Percentiles rank a stretch among this genome's conserved stretches.
These are phyloP conservation scores for Caenorhabditis inopinata DNA, from an alignment of 1,140 invertebrate species.

Conservation along the genomic window DNA sequence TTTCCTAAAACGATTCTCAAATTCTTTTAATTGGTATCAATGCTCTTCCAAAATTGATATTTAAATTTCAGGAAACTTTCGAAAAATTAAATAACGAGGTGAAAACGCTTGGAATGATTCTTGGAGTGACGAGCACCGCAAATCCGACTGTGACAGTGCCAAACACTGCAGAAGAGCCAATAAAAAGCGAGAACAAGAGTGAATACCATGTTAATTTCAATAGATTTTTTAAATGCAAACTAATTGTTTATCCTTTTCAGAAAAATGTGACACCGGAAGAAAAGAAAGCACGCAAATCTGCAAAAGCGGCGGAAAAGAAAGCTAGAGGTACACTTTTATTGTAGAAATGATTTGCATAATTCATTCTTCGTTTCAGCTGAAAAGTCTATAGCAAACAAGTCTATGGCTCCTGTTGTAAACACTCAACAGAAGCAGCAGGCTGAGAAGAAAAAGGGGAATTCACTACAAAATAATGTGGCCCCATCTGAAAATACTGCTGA, in stretches of 20 bases:
- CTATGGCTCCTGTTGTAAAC: not conserved
- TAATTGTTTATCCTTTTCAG: not conserved
- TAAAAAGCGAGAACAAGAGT: not conserved
- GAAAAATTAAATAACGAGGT: not conserved
- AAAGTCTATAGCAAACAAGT: not conserved
- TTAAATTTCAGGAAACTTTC: constrained; percentile 2
- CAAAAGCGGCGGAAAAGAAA: constrained; percentile 39
- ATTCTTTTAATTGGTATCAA: no score
- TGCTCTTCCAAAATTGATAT: not conserved
- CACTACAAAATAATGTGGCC: not conserved
- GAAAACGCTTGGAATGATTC: not conserved
- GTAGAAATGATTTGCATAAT: not conserved
- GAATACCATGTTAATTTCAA: not conserved
- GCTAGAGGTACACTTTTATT: not conserved
- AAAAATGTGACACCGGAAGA: constrained; percentile 31
- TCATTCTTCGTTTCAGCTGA: not conserved
- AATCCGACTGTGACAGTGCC: not conserved
- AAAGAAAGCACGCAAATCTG: constrained; percentile 35
- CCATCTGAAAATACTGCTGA: not conserved
- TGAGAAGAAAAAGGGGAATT: not conserved
- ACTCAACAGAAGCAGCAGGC: not conserved
- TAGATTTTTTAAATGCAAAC: not conserved
- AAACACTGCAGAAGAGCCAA: not conserved
- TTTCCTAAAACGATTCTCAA: no score
- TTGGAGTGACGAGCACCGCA: not conserved